Conservation (phyloP, 2,888 invertebrate species). For the Micoletzkya japonica region DNA sequence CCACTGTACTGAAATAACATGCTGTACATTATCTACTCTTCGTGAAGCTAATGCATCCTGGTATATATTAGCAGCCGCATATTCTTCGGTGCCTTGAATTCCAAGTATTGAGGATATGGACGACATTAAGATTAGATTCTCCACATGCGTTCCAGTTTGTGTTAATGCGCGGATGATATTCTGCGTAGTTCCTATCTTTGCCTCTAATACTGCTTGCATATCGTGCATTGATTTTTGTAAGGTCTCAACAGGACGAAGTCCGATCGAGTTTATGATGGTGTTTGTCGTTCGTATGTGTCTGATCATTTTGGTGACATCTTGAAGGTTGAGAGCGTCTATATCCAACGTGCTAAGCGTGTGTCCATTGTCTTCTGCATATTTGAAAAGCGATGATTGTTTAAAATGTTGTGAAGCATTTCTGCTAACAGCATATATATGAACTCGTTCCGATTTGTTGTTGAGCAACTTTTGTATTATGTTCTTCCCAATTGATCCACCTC, state of each 20-base stretch:
- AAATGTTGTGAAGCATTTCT: neutral
- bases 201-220: conserved; percentile 30
- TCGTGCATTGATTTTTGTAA: conserved; percentile 35
- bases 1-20: conserved; percentile 33
- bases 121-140: conserved; percentile 42
- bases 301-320: conserved; percentile 13
- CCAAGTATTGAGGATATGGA: conserved; percentile 48
- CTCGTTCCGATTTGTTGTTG: neutral
- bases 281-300: neutral
- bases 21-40: conserved; percentile 4
- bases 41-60: conserved; percentile 36
- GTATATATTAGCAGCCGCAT: conserved; percentile 50
- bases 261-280: conserved; percentile 38
- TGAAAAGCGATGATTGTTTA: neutral
- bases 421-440: conserved; percentile 23
- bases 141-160: conserved; percentile 28
- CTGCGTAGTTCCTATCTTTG: conserved; percentile 36
- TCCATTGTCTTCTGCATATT: neutral
- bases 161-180: conserved; percentile 36
- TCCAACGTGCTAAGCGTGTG: conserved; percentile 5
- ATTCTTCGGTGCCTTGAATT: conserved; percentile 48
- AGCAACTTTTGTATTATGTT: conserved; percentile 22
- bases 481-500: conserved; percentile 30
- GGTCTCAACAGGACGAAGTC: conserved; percentile 31
- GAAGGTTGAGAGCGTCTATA: conserved; percentile 1